Base-by-base conservation (phyloP, 53 echinoderm and acorn worm species). In the Actinopyga echinites region DNA sequence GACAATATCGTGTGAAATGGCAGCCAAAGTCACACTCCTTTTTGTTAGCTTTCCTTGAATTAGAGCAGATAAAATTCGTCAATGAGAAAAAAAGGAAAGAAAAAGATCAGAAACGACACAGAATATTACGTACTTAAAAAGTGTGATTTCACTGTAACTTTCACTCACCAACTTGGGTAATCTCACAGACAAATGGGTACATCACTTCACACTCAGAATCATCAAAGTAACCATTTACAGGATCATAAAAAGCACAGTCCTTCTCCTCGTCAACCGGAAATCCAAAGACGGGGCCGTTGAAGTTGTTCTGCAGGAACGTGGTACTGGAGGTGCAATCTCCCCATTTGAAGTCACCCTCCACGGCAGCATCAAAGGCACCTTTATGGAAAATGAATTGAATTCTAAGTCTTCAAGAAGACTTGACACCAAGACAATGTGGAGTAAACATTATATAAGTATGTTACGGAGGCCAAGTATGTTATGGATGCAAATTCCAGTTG, bases 321-420 rank as follows among this genome's bases (percentile, higher is more conserved):
- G 43, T 42, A n/a, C 38, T 38, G n/a, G 75, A 49, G 10, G 90
- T 83, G 74, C 95, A 95, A 34, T 86, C 92, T n/a, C 69, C 55
- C 95, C 95, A 95, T 1, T 61, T 42, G 69, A 92, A 95, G 59
- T 68, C 52, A 5, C 86, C 90, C 61, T 95, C 95, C 1, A 85
- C 82, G 13, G 80, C 75, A 15, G 83, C 60, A 60, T 92, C 92
- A 29, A 82, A 90, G 69, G 85, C 85, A 32, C 92, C 95, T 95
- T 54, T 22, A n/a, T 13, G 35, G 33, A 77, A 30, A 54, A 49
- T 49, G 49, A 6, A 49, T 17, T 15, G 17, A 15, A 15, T 17
- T 49, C 17, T 49, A 13, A 6, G 17, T 49, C 17, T 49, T 49
- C 49, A 49, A 49, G 49, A 49, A 13, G 13, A 3, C 15, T 49